Base-by-base conservation (phyloP, 2,888 invertebrate genomes). In the Leptinotarsa peninsularis region DNA sequence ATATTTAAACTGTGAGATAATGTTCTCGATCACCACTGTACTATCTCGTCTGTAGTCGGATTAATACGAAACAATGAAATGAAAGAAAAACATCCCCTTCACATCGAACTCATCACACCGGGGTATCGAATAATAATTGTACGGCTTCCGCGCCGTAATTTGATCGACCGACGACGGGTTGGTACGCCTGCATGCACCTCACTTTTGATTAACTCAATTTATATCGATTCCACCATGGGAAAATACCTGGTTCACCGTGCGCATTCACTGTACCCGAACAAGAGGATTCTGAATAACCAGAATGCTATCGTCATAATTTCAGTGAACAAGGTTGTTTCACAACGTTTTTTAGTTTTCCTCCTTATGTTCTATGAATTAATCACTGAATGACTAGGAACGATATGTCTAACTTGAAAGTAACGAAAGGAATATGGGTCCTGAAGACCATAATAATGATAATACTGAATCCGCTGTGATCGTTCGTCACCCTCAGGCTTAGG, bases 201-300 rank as follows among this genome's bases (percentile, higher is more conserved):
- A 81, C 78, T 80, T 80, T 81, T 83, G 82, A 83, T 83, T 83
- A 83, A 81, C 79, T 81, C 83, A 83, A 83, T 83, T 83, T 83
- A 79, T 80, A 81, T 82, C 80, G 80, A 79, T 80, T 76, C 67
- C 50, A 75, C 72, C 77, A 79, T 81, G 80, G 77, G 78, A 81
- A 81, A 76, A 56, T 79, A 70, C 70, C 70, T 70, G 58, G 60
- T 18, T 58, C 17, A 49, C 4, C 15, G 33, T 27, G n/a, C 63
- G 63, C 43, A 63, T 58, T 58, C 10, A 17, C 15, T 63, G n/a
- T 21, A 63, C 43, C 13, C 27, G 27, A 60, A 60, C 14, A 17
- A 60, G 13, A 27, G 4, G 60, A 17, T 56, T 56, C 56, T 56
- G 56, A 27, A 60, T 4, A 43, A 43, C 10, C 10, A 10, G 43